Percentiles rank a stretch among this genome's conserved stretches.
Evolutionary conservation across 2,113 vertebrate species (phyloP).

Genomic region (Henicopernis longicauda): DNA sequence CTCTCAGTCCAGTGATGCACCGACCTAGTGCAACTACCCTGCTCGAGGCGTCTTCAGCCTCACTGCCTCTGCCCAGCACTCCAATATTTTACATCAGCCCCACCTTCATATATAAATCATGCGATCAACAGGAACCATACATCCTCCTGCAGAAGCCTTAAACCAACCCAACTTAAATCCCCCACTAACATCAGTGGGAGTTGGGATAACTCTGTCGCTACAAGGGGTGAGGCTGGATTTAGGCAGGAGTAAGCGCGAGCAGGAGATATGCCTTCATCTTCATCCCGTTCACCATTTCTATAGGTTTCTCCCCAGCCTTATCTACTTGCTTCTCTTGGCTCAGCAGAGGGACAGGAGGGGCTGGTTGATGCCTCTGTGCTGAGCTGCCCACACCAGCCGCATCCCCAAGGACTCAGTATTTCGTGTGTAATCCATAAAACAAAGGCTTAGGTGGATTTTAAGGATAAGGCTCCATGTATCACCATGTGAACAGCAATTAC

Average conservation of each 20-base stretch:
- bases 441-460: conserved; percentile 4
- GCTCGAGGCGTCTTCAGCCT: not conserved
- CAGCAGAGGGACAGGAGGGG: not conserved
- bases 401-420: not conserved
- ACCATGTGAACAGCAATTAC: not conserved
- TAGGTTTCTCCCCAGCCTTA: not conserved
- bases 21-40: fast-evolving
- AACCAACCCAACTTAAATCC: not conserved
- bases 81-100: not conserved
- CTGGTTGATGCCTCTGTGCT: not conserved
- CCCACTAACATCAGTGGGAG: not conserved
- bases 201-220: not conserved
- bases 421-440: not conserved
- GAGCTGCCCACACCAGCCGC: not conserved
- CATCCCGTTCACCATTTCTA: not conserved
- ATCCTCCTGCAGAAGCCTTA: not conserved
- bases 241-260: not conserved
- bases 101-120: not conserved
- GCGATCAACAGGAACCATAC: not conserved
- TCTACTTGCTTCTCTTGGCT: not conserved
- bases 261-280: not conserved
- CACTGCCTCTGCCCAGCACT: not conserved
- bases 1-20: not conserved
- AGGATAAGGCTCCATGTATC: not conserved
- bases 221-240: not conserved